These are phyloP conservation scores for Gadus macrocephalus DNA, from an alignment of 2,113 vertebrate genomes.

Conservation along the genomic window DNA sequence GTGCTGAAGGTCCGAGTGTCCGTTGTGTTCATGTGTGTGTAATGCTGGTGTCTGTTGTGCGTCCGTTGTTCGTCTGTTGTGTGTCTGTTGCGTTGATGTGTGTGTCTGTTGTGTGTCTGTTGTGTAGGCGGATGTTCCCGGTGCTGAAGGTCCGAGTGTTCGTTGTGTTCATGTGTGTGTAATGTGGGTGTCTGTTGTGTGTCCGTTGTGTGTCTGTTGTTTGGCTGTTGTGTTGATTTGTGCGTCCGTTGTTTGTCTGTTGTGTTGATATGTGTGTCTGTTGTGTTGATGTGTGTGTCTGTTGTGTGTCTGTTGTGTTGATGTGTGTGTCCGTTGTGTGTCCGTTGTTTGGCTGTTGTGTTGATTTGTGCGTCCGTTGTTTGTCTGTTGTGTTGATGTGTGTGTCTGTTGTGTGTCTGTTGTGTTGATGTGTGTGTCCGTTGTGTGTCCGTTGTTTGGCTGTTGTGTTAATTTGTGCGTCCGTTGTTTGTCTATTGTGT, in stretches of 20 bases:
- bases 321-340: slow-evolving; percentile 5
- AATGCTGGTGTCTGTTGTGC: neutral
- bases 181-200: slow-evolving; percentile 10
- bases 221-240: slow-evolving; percentile 52
- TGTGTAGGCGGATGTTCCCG: neutral
- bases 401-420: slow-evolving; percentile 50
- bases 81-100: too few relatives aligned
- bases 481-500: slow-evolving; percentile 5
- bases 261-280: neutral
- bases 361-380: slow-evolving; percentile 53
- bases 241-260: slow-evolving; percentile 49
- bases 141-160: neutral
- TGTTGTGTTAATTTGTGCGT: neutral
- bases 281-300: too few relatives aligned
- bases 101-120: neutral
- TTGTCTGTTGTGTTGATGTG: slow-evolving; percentile 51
- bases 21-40: neutral
- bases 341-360: neutral
- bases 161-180: neutral
- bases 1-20: neutral
- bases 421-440: slow-evolving; percentile 76
- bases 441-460: neutral
- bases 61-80: too few relatives aligned
- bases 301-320: neutral
- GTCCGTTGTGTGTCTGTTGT: neutral